Percentiles rank a stretch among this genome's conserved stretches.
Evolutionary conservation across 2,113 vertebrate genomes (phyloP).

Genomic region (Siphamia tubifer): DNA sequence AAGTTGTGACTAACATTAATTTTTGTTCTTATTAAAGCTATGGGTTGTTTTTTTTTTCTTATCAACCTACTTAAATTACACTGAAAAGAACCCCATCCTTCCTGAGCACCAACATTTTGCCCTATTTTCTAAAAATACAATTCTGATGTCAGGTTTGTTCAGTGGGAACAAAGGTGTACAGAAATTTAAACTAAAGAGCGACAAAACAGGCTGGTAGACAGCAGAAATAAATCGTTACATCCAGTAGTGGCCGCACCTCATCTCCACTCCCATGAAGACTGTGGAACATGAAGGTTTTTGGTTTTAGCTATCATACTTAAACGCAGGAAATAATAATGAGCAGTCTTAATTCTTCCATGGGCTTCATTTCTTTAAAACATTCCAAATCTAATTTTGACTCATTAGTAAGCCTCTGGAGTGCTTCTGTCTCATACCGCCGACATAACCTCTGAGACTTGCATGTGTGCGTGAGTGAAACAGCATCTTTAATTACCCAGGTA

Average conservation of each 20-base stretch:
- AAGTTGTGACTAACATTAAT: background rate
- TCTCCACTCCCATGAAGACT: background rate
- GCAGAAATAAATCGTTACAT: background rate
- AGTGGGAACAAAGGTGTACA: background rate
- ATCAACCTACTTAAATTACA: slow-evolving; percentile 26
- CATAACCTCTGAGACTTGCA: slow-evolving; percentile 48
- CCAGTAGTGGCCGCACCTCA: background rate
- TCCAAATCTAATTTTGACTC: slow-evolving; percentile 60
- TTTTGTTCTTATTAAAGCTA: background rate
- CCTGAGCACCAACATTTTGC: background rate
- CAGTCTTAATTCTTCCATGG: background rate
- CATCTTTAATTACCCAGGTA: slow-evolving; percentile 78
- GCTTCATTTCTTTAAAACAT: slow-evolving; percentile 47
- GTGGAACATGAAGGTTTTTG: slow-evolving; percentile 13
- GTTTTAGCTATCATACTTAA: slow-evolving; percentile 11
- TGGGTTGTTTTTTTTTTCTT: slow-evolving; percentile 7
- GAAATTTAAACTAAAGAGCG: background rate
- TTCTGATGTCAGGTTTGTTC: background rate
- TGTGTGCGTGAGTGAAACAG: slow-evolving; percentile 54
- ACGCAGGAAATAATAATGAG: background rate
- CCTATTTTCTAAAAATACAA: slow-evolving; percentile 51
- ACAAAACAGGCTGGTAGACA: background rate
- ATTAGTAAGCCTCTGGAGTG: slow-evolving; percentile 61
- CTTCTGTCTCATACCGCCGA: slow-evolving; percentile 49
- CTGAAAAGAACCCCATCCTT: background rate